A percentile compares a stretch with the other conserved stretches of the same genome.
phyloP scores from a whole-genome alignment of 2,888 invertebrate genomes.

The Hoplodrina blanda region DNA sequence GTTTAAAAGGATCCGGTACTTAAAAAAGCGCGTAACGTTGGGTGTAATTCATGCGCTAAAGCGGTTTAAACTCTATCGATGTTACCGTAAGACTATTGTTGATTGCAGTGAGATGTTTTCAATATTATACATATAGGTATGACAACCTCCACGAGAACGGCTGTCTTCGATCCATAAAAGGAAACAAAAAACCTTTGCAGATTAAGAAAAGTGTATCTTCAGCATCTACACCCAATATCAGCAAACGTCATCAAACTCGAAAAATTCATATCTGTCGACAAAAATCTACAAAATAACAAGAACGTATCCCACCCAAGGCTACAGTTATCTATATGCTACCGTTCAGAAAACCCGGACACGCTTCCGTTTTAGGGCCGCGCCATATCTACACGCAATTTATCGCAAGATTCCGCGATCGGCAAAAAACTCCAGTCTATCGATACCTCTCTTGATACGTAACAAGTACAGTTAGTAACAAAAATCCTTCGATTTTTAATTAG shows the following conservation, averaged over 20 bases:
- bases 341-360: conserved; percentile 63
- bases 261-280: conserved; percentile 54
- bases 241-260: conserved; percentile 41
- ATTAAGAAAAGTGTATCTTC: conserved; percentile 5
- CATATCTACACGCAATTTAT: conserved; percentile 61
- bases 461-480: conserved; percentile 86
- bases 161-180: neutral
- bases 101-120: neutral
- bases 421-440: conserved; percentile 53
- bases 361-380: conserved; percentile 54
- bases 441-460: conserved; percentile 62
- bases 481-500: conserved; percentile 90
- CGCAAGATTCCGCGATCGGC: conserved; percentile 49
- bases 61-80: conserved; percentile 1
- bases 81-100: neutral
- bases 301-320: conserved; percentile 51
- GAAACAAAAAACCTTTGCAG: neutral
- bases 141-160: neutral
- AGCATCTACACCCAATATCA: conserved; percentile 34
- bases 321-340: conserved; percentile 50
- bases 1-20: conserved; percentile 8
- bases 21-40: neutral
- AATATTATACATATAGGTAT: too few species aligned
- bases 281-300: conserved; percentile 57
- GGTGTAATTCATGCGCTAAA: conserved; percentile 10